Evolutionary conservation across 2,888 invertebrate species (phyloP), one percentile per base, ranked within the genome.

Genomic region (Nomada goodeniana): DNA sequence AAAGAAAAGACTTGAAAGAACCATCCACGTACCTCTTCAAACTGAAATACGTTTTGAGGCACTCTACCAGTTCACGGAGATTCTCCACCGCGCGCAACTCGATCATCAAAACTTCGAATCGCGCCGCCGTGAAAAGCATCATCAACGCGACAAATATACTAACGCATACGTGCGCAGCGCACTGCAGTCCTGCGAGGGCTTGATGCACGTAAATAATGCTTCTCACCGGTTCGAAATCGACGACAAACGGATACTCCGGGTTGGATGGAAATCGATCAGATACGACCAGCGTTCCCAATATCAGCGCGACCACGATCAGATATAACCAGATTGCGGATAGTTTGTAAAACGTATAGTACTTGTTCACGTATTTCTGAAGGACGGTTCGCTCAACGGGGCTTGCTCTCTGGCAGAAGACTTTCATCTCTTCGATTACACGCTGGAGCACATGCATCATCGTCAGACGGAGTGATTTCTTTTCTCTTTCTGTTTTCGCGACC

Each of bases 231-330:
- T 80, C 71, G 13, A 71, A 15, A 47, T 91, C 82, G 4, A 89
- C 76, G 0, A 86, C 29, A 84, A 93, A 92, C 29, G 92, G 93
- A 83, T 92, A 93, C 80, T 89, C 88, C 0, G 90, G 83, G 20
- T 89, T 86, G 0, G 88, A 87, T 7, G 93, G 93, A 18, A 93
- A 86, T 2, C 80, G 44, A 20, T 88, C 86, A 0, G 76, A 23
- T 23, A 82, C 83, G 0, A 91, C 64, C 18, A 90, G 2, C 0
- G 92, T 91, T 36, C 84, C 86, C 2, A 70, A 78, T 18, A 89
- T 86, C 4, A 88, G 60, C 0, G 81, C 13, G 0, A 70, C 74
- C 10, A 89, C 86, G 3, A 76, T 60, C 23, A 88, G 1, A 65
- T 89, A 91, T n/a, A 86, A 88, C 36, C 70, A 65, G 1, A 70